A percentile compares a stretch with the other conserved stretches of the same genome.
phyloP scores from a whole-genome alignment of 2,797 vertebrate genomes.

The Dromococcyx pavoninus region DNA sequence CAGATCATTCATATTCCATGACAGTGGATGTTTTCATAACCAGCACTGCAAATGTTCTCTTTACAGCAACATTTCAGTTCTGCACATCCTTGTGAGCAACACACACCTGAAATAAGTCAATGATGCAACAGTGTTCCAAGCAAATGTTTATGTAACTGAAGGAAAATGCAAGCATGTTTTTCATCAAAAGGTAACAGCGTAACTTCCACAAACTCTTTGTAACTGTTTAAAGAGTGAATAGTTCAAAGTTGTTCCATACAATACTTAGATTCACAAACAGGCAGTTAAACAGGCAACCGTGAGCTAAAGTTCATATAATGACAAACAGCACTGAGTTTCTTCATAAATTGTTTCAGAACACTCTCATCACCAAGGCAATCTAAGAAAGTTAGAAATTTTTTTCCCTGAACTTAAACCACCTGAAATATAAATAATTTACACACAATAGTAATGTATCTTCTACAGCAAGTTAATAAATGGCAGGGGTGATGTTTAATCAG shows the following conservation, averaged over 20 bases:
- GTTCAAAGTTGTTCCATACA: background rate
- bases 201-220: background rate
- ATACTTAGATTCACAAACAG: background rate
- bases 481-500: background rate
- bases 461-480: background rate
- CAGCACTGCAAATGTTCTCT: background rate
- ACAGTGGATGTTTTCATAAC: background rate
- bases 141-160: background rate
- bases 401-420: background rate
- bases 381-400: background rate
- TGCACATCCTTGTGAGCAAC: background rate
- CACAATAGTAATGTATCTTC: background rate
- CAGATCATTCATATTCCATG: background rate
- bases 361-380: background rate
- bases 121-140: background rate
- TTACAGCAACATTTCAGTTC: background rate
- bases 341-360: background rate
- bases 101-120: background rate
- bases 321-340: background rate
- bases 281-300: background rate
- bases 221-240: background rate
- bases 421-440: background rate
- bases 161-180: background rate
- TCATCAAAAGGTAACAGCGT: background rate
- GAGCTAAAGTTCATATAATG: background rate